Evolutionary conservation across 2,113 vertebrate genomes (phyloP).

Genomic region (Penelope pileata): DNA sequence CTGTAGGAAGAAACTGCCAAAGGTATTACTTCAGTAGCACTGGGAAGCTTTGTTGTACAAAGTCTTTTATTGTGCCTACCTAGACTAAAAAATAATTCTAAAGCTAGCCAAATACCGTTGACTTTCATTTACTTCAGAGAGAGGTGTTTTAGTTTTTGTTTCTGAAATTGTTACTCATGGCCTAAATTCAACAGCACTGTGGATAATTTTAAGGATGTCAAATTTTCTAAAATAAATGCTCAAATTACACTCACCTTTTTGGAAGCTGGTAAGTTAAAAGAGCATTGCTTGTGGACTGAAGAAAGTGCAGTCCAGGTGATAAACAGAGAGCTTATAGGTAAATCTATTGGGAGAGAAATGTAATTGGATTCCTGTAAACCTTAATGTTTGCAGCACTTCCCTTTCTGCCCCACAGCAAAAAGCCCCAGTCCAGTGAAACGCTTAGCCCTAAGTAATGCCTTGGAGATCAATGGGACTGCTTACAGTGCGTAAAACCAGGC

Average conservation of each 20-base stretch:
- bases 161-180: background rate
- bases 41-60: background rate
- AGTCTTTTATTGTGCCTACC: background rate
- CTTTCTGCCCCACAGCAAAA: background rate
- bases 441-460: background rate
- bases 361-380: background rate
- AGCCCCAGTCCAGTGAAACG: background rate
- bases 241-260: rapidly evolving
- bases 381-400: background rate
- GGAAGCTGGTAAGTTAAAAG: background rate
- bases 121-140: background rate
- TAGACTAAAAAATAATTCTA: background rate
- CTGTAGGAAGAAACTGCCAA: background rate
- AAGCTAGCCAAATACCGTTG: background rate
- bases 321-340: background rate
- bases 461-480: background rate
- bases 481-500: background rate
- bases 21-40: background rate
- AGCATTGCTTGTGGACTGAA: background rate
- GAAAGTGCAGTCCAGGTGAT: background rate
- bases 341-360: background rate
- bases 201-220: background rate
- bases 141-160: background rate
- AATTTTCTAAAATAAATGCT: background rate
- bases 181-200: background rate